These are phyloP conservation scores for Drosophila bocki DNA, from an alignment of 1,140 invertebrate genomes.

Conservation along the genomic window DNA sequence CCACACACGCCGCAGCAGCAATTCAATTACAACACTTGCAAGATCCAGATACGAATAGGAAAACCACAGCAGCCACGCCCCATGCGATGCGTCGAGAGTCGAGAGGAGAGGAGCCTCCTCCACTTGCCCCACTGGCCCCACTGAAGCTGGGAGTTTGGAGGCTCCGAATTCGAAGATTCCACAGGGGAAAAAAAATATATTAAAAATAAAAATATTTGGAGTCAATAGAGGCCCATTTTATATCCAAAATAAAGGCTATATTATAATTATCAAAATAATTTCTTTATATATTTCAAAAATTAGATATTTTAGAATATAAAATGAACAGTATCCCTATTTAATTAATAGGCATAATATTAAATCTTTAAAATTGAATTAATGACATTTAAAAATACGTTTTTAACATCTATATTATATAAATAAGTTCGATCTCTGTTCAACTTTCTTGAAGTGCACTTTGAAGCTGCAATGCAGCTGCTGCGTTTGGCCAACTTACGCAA, in stretches of 20 bases:
- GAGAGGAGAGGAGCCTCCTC: slow-evolving; percentile 14
- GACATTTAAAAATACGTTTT: not conserved
- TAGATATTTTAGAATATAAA: not conserved
- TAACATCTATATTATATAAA: too few relatives aligned
- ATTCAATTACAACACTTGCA: slow-evolving; percentile 61
- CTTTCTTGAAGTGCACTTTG: slow-evolving; percentile 8
- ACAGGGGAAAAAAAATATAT: not conserved
- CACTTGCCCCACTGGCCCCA: slow-evolving; percentile 47
- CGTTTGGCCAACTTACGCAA: slow-evolving; percentile 63
- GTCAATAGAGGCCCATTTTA: not conserved
- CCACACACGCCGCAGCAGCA: slow-evolving; percentile 39
- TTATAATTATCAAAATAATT: not conserved
- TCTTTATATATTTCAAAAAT: not conserved
- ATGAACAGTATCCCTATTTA: not conserved
- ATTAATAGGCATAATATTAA: not conserved
- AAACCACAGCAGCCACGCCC: slow-evolving; percentile 52
- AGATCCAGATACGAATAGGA: slow-evolving; percentile 19
- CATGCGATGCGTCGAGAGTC: slow-evolving; percentile 42
- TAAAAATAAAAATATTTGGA: not conserved
- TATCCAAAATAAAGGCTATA: not conserved
- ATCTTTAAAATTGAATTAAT: not conserved
- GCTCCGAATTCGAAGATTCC: not conserved
- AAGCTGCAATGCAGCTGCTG: slow-evolving; percentile 38
- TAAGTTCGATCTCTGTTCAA: not conserved
- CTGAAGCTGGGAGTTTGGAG: slow-evolving; percentile 7